Base-by-base conservation (phyloP, 2,797 vertebrate genomes). In the Hemitrygon akajei region DNA sequence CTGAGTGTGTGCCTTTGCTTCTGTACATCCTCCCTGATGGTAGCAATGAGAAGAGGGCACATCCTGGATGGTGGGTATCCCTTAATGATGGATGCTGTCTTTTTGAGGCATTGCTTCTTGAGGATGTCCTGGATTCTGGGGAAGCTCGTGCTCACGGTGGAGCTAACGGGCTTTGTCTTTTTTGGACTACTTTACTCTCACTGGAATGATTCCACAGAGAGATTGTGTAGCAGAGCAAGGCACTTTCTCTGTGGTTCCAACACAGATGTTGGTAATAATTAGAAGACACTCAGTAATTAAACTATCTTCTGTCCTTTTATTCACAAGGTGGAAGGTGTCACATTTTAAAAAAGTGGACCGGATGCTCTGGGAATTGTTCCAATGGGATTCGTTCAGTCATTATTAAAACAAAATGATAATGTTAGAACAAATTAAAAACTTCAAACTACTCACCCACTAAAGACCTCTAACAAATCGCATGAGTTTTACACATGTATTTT, bases 251-350 rank as follows among this genome's bases (percentile, higher is more conserved):
- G 60, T 69, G 63, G 7, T n/a, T 34, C 16, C 34, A 20, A 69
- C 63, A 16, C 86, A 69, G 86, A 89, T 69, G 86, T 66, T 10
- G 2, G n/a, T 20, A 34, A 89, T 89, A 89, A 89, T 89, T 37
- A 89, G n/a, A 89, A 89, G 63, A 7, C 60, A 69, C n/a, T 66
- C 34, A 66, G 86, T 89, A 89, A 89, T 89, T 89, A 89, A 89
- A 34, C 63, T 89, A 34, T 66, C 30, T 66, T 34, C n/a, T 18
- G 60, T 87, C 84, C 84, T 87, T 7, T 37, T 60, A 89, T 40
- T 69, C 63, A 37, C 86, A 89, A 69, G 63, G 86, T 89, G 60
- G 86, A 40, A 37, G n/a, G n/a, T 37, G 34, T 69, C 63, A 66
- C 63, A 69, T n/a, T 63, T 47, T 86, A 69, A 89, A 37, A 37